These are phyloP conservation scores for Drosophila melanosoma DNA, from an alignment of 2,888 invertebrate genomes.

Conservation along the genomic window DNA sequence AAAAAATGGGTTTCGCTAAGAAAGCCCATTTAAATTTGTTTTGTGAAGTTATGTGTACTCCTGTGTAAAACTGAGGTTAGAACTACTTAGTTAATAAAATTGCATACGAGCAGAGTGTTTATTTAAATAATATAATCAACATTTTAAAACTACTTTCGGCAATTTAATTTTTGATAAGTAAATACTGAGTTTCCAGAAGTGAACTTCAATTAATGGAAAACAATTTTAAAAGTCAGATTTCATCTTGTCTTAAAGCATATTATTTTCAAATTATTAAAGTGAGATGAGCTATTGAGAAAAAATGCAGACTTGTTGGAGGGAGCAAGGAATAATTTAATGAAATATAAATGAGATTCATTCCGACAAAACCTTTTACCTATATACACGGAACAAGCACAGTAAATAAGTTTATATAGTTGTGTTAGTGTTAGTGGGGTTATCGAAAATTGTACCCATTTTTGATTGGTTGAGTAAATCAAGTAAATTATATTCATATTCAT, in stretches of 20 bases:
- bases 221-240: background rate
- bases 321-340: background rate
- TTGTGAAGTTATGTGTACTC: background rate
- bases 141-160: background rate
- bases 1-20: background rate
- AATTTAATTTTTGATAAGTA: background rate
- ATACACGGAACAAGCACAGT: background rate
- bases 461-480: background rate
- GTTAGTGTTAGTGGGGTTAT: background rate
- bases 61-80: constrained; percentile 2
- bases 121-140: background rate
- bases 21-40: constrained; percentile 11
- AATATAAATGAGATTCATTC: background rate
- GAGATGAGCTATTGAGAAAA: background rate
- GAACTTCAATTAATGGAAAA: background rate
- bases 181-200: background rate
- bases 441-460: background rate
- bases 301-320: background rate
- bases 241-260: background rate
- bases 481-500: constrained; percentile 39
- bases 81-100: background rate
- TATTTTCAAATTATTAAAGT: background rate
- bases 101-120: background rate
- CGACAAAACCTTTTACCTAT: background rate
- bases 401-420: background rate